phyloP scores from a whole-genome alignment of 2,113 vertebrate species.

The Condylura cristata region DNA sequence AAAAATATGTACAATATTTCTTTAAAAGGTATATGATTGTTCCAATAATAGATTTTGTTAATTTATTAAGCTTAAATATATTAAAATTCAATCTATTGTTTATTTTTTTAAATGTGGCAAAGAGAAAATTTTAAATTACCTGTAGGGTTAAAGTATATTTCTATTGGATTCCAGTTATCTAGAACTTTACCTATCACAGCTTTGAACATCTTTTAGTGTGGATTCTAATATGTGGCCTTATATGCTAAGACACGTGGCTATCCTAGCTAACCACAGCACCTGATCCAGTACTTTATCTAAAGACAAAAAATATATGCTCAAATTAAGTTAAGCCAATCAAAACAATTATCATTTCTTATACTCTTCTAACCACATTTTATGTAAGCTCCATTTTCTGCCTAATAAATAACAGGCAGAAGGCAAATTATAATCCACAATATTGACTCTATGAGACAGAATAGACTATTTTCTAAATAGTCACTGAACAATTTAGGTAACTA shows the following conservation, averaged over 20 bases:
- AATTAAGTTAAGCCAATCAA: background rate
- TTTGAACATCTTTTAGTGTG: background rate
- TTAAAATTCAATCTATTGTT: background rate
- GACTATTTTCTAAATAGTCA: background rate
- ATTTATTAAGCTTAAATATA: background rate
- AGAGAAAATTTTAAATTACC: background rate
- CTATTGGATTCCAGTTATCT: background rate
- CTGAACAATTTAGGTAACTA: background rate
- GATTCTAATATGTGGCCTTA: background rate
- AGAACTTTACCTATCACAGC: background rate
- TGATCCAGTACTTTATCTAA: background rate
- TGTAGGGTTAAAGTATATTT: background rate
- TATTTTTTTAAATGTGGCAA: background rate
- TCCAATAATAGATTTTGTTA: background rate
- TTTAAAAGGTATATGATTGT: background rate
- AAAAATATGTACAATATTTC: background rate
- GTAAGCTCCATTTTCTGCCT: background rate
- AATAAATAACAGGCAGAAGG: background rate
- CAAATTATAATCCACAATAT: background rate
- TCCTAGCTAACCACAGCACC: background rate
- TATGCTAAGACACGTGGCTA: background rate
- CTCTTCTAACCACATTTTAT: background rate
- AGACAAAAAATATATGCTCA: rapidly evolving
- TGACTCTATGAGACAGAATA: background rate
- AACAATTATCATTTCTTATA: background rate